These are phyloP conservation scores for Oriolus oriolus DNA, from an alignment of 2,113 vertebrate species.

Conservation along the genomic window DNA sequence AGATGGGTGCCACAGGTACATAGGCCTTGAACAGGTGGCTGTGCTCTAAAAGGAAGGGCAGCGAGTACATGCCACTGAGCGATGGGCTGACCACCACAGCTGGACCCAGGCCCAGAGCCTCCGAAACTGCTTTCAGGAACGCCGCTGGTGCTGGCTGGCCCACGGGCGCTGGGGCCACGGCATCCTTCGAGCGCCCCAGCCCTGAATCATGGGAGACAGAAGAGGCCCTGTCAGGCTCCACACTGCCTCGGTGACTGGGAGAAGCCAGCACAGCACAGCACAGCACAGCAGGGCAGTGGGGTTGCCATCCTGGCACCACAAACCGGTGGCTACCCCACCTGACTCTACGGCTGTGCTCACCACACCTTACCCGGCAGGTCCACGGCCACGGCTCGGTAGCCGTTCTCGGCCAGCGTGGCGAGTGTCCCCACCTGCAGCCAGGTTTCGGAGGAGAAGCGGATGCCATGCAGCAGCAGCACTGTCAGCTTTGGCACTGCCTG, in stretches of 20 bases:
- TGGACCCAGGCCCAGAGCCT: slow-evolving; percentile 74
- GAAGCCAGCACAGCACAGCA: neutral
- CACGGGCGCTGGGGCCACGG: slow-evolving; percentile 70
- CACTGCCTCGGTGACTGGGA: fast-evolving
- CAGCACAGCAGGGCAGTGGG: fast-evolving
- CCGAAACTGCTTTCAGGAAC: slow-evolving; percentile 82
- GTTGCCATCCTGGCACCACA: neutral
- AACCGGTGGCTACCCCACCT: neutral
- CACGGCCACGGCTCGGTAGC: slow-evolving; percentile 85
- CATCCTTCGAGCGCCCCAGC: slow-evolving; percentile 82
- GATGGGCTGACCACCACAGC: slow-evolving; percentile 92
- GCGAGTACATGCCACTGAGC: slow-evolving; percentile 94
- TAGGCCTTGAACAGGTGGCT: slow-evolving; percentile 81
- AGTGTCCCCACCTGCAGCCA: slow-evolving; percentile 87
- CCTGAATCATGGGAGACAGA: slow-evolving; percentile 65
- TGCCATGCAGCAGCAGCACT: slow-evolving; percentile 89
- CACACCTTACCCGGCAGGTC: slow-evolving; percentile 85
- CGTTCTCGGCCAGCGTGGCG: slow-evolving; percentile 77
- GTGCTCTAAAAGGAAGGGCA: slow-evolving; percentile 86
- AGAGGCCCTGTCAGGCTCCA: neutral
- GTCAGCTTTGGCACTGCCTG: slow-evolving; percentile 50
- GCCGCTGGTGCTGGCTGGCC: slow-evolving; percentile 79
- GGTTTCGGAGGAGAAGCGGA: slow-evolving; percentile 90
- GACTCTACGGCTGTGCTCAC: fast-evolving
- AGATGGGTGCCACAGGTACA: slow-evolving; percentile 92